These are phyloP conservation scores for Antitype chi DNA, from an alignment of 2,888 invertebrate species.

Conservation along the genomic window DNA sequence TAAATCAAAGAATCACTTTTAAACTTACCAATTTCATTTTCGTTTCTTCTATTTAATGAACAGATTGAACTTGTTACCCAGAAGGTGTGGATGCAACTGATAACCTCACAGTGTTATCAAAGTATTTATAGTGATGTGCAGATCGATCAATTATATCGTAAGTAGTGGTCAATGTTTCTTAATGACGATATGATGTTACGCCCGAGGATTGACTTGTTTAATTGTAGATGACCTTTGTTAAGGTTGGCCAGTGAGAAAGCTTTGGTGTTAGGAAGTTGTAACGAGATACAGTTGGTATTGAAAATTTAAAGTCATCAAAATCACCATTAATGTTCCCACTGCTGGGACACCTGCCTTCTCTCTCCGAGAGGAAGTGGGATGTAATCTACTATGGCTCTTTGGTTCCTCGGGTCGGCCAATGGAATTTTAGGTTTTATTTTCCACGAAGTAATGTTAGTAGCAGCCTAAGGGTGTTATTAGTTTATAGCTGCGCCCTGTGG, in stretches of 20 bases:
- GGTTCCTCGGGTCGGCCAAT: neutral
- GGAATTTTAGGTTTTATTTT: neutral
- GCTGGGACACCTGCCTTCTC: too few relatives aligned
- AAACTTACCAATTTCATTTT: conserved; percentile 82
- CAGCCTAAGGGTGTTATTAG: neutral
- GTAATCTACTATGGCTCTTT: neutral
- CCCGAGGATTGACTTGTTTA: conserved; percentile 80
- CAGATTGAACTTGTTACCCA: conserved; percentile 63
- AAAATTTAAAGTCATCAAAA: neutral
- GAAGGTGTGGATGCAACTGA: conserved; percentile 78
- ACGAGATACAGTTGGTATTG: neutral
- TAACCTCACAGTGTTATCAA: conserved; percentile 75
- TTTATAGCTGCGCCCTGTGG: neutral
- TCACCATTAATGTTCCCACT: too few relatives aligned
- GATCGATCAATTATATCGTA: conserved; percentile 82
- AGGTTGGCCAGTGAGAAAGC: conserved; percentile 9
- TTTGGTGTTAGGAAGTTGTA: neutral
- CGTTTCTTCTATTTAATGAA: conserved; percentile 71
- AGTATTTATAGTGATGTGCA: conserved; percentile 83
- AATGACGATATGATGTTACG: conserved; percentile 78
- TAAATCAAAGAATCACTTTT: neutral
- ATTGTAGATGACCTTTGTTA: conserved; percentile 68
- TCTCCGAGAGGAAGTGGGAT: too few relatives aligned
- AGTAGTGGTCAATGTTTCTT: conserved; percentile 81
- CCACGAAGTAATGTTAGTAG: neutral